Percentiles rank a stretch among this genome's conserved stretches.
These are phyloP conservation scores for Hydrozoanthus gracilis DNA, from an alignment of 92 coral and sea anemone genomes.

Conservation along the genomic window DNA sequence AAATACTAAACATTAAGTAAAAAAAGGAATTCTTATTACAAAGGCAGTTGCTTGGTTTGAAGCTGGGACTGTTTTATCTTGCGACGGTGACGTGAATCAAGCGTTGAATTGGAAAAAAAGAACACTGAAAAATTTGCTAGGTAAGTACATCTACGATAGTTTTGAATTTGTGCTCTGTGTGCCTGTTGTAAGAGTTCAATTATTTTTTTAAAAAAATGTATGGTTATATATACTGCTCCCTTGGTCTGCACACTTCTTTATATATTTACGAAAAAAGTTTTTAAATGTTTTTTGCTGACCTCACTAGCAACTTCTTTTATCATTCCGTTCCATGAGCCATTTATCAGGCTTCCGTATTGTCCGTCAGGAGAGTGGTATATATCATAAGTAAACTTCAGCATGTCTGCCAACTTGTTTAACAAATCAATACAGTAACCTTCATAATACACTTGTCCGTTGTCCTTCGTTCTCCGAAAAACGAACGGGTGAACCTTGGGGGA, in stretches of 20 bases:
- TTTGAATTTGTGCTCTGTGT: too few relatives aligned
- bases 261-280: not conserved
- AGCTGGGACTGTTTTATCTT: too few relatives aligned
- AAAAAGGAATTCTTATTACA: too few relatives aligned
- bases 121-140: too few relatives aligned
- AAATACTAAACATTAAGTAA: too few relatives aligned
- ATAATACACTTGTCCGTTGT: slow-evolving; percentile 48
- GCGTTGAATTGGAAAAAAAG: too few relatives aligned
- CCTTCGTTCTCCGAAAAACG: slow-evolving; percentile 11
- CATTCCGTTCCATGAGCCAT: slow-evolving; percentile 85
- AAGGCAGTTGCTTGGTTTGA: too few relatives aligned
- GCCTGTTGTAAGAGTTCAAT: too few relatives aligned
- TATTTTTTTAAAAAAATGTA: too few relatives aligned
- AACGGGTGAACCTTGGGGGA: slow-evolving; percentile 63
- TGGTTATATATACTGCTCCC: too few relatives aligned
- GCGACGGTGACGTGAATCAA: too few relatives aligned
- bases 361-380: slow-evolving; percentile 66
- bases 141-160: too few relatives aligned
- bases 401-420: slow-evolving; percentile 67
- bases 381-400: slow-evolving; percentile 73
- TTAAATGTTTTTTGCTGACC: slow-evolving; percentile 37
- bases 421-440: slow-evolving; percentile 80
- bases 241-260: not conserved
- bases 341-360: slow-evolving; percentile 54
- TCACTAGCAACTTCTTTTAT: slow-evolving; percentile 65